Conservation (phyloP, 2,888 invertebrate genomes). For the Polyploca ridens region DNA sequence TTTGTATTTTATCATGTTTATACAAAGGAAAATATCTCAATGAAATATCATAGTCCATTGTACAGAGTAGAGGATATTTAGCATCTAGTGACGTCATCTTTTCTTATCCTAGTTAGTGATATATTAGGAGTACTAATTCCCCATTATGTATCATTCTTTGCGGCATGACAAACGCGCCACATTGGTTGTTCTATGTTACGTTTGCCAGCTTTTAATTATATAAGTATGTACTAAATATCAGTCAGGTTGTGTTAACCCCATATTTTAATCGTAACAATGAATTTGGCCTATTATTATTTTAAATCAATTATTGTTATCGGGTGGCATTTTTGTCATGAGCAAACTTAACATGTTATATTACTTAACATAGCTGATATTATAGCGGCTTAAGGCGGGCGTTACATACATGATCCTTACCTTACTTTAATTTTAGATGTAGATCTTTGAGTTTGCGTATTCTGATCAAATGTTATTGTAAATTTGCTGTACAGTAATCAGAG, state of each 20-base stretch:
- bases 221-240: slow-evolving; percentile 45
- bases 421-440: slow-evolving; percentile 75
- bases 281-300: slow-evolving; percentile 76
- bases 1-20: slow-evolving; percentile 84
- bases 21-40: slow-evolving; percentile 82
- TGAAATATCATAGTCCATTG: slow-evolving; percentile 82
- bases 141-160: slow-evolving; percentile 70
- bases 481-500: slow-evolving; percentile 74
- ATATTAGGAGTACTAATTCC: slow-evolving; percentile 76
- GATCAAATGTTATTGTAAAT: slow-evolving; percentile 82
- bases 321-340: slow-evolving; percentile 75
- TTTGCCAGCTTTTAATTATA: slow-evolving; percentile 52
- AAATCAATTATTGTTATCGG: slow-evolving; percentile 49
- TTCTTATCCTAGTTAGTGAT: slow-evolving; percentile 78
- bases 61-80: slow-evolving; percentile 80
- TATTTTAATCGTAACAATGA: slow-evolving; percentile 71
- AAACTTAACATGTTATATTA: slow-evolving; percentile 71
- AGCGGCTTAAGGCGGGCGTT: slow-evolving; percentile 80
- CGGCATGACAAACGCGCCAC: slow-evolving; percentile 73
- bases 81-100: slow-evolving; percentile 70
- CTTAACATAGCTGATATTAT: slow-evolving; percentile 80
- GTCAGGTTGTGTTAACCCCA: slow-evolving; percentile 75
- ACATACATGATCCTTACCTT: slow-evolving; percentile 71
- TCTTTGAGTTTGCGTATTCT: slow-evolving; percentile 80
- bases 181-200: slow-evolving; percentile 52